These are phyloP conservation scores for Drosophila histrio DNA, from an alignment of 2,888 invertebrate species.

Conservation along the genomic window DNA sequence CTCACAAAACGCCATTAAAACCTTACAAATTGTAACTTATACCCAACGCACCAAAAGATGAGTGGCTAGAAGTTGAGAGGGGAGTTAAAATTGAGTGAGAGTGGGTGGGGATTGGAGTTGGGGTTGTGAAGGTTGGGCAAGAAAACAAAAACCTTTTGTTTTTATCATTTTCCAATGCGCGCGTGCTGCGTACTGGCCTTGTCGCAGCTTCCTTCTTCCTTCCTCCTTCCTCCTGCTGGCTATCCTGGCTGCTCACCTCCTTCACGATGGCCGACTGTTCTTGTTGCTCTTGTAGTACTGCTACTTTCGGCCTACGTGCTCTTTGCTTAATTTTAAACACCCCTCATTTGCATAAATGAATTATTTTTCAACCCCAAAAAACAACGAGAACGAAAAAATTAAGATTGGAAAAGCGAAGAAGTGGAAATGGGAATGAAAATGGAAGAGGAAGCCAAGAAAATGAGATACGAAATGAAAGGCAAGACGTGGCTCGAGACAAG, in stretches of 20 bases:
- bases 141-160: slow-evolving; percentile 68
- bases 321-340: slow-evolving; percentile 80
- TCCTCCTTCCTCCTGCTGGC: not conserved
- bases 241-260: slow-evolving; percentile 60
- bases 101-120: not conserved
- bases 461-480: slow-evolving; percentile 60
- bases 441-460: slow-evolving; percentile 42
- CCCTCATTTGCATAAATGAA: slow-evolving; percentile 82
- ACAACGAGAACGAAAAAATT: slow-evolving; percentile 62
- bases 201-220: slow-evolving; percentile 1
- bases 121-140: slow-evolving; percentile 2
- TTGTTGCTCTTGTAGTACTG: slow-evolving; percentile 44
- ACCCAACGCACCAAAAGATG: slow-evolving; percentile 53
- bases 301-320: slow-evolving; percentile 77
- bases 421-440: slow-evolving; percentile 37
- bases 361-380: slow-evolving; percentile 81
- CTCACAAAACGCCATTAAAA: slow-evolving; percentile 63
- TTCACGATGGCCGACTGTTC: slow-evolving; percentile 59
- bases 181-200: slow-evolving; percentile 36
- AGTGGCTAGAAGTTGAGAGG: slow-evolving; percentile 44
- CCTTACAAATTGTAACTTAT: slow-evolving; percentile 76
- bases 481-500: slow-evolving; percentile 17
- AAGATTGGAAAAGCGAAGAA: slow-evolving; percentile 70
- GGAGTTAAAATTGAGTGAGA: not conserved
- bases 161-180: slow-evolving; percentile 75